A percentile compares a stretch with the other conserved stretches of the same genome.
phyloP scores from a whole-genome alignment of 1,140 invertebrate genomes.

The Elymnias hypermnestra region DNA sequence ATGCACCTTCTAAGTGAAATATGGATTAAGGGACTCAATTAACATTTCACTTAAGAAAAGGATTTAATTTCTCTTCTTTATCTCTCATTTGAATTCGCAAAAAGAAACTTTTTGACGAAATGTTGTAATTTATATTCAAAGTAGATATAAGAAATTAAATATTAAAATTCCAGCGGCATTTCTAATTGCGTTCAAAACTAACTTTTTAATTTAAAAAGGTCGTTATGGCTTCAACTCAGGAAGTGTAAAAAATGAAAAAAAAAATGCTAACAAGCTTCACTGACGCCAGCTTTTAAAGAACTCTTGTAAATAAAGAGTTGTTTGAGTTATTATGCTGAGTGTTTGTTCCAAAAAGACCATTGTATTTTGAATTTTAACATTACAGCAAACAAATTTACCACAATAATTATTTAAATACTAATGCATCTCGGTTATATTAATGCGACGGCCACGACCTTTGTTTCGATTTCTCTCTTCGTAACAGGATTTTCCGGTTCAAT shows the following conservation, averaged over 20 bases:
- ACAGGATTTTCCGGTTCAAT: too few relatives aligned
- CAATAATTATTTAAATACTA: too few relatives aligned
- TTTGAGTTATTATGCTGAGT: not conserved
- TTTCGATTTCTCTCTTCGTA: too few relatives aligned
- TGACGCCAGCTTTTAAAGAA: conserved; percentile 3
- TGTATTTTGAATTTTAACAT: too few relatives aligned
- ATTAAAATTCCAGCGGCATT: conserved; percentile 2
- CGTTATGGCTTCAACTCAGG: conserved; percentile 1
- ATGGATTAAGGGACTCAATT: too few relatives aligned
- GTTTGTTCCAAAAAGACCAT: too few relatives aligned
- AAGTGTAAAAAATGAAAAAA: conserved; percentile 1
- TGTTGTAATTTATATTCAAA: conserved; percentile 7
- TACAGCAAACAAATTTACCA: too few relatives aligned
- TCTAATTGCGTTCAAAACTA: conserved; percentile 4
- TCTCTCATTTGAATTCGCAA: not conserved
- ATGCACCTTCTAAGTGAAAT: too few relatives aligned
- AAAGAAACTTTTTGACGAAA: conserved; percentile 3
- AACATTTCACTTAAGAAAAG: not conserved
- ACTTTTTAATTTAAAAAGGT: conserved; percentile 8
- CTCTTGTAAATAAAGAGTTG: not conserved
- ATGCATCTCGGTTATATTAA: too few relatives aligned
- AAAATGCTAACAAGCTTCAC: conserved; percentile 5
- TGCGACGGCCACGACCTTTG: too few relatives aligned
- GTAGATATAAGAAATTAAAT: conserved; percentile 5
- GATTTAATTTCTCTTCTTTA: not conserved